Conservation (phyloP, 1,140 invertebrate species). For the Monomorium pharaonis region DNA sequence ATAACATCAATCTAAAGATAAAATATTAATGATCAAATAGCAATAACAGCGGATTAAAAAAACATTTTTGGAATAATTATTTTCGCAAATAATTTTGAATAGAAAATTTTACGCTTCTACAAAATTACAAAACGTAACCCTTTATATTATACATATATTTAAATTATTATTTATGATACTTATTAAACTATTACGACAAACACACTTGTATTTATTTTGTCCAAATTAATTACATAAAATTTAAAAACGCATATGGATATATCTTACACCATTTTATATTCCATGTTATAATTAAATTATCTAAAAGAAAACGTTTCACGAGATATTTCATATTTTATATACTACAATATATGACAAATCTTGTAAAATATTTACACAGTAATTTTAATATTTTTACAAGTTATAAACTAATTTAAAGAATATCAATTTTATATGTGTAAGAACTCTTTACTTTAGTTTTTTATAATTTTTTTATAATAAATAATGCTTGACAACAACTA, state of each 20-base stretch:
- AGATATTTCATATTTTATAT: background rate
- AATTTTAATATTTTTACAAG: background rate
- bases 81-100: no score
- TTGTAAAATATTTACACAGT: background rate
- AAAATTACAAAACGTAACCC: no score
- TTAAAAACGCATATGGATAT: background rate
- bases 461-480: background rate
- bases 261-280: background rate
- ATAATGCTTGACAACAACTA: background rate
- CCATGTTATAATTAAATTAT: background rate
- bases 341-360: background rate
- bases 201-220: background rate
- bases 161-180: no score
- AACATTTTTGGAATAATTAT: no score
- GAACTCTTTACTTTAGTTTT: background rate
- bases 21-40: no score
- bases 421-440: background rate
- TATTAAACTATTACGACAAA: no score
- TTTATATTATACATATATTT: no score
- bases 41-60: no score
- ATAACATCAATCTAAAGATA: no score
- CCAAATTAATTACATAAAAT: background rate
- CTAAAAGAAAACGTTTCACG: background rate
- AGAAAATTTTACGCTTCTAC: no score
- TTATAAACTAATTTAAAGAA: background rate